Evolutionary conservation across 2,888 invertebrate genomes (phyloP).

Genomic region (Platycheirus albimanus): DNA sequence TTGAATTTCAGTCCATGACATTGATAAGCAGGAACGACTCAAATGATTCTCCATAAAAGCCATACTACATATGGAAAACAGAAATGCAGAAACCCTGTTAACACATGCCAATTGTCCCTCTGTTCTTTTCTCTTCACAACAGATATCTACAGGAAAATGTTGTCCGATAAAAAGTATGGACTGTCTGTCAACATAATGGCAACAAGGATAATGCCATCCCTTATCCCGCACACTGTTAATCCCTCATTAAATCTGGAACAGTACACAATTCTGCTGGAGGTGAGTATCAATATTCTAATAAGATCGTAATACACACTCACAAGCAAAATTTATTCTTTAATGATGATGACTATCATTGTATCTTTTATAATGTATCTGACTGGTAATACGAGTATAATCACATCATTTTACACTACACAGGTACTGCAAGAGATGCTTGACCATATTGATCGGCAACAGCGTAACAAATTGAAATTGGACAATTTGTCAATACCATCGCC

Average conservation of each 20-base stretch:
- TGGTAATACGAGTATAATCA: background rate
- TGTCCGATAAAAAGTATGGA: slow-evolving; percentile 95
- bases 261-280: slow-evolving; percentile 89
- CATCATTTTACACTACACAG: too few relatives aligned
- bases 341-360: slow-evolving; percentile 4
- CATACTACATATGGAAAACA: background rate
- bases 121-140: too few relatives aligned
- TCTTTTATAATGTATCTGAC: slow-evolving; percentile 21
- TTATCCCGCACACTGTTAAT: slow-evolving; percentile 96
- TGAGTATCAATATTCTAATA: slow-evolving; percentile 71
- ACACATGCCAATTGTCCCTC: slow-evolving; percentile 2
- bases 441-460: slow-evolving; percentile 93
- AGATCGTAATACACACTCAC: background rate
- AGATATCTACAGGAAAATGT: slow-evolving; percentile 95
- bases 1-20: slow-evolving; percentile 17
- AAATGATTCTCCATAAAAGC: background rate
- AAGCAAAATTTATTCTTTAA: too few relatives aligned
- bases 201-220: slow-evolving; percentile 94
- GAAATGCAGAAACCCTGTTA: slow-evolving; percentile 28
- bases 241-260: slow-evolving; percentile 92
- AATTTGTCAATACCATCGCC: slow-evolving; percentile 89
- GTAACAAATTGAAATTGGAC: slow-evolving; percentile 94
- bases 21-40: slow-evolving; percentile 1
- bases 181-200: slow-evolving; percentile 96
- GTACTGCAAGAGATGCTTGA: slow-evolving; percentile 96